Evolutionary conservation across 2,797 vertebrate species (phyloP).

Genomic region (Platyrinchus mystaceus): DNA sequence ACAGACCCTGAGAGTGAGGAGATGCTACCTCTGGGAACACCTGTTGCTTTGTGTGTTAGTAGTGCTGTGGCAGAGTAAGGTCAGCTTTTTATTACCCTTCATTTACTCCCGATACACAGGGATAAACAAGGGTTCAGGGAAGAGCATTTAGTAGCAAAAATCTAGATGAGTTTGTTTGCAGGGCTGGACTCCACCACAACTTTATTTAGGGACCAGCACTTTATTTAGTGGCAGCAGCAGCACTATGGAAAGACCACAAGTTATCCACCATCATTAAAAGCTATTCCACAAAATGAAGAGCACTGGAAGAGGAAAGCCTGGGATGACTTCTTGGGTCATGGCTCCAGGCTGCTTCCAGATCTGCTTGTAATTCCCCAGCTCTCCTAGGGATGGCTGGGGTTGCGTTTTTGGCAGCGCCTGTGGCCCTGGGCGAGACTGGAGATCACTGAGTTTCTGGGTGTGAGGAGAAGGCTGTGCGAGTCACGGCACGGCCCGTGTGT

Average conservation of each 20-base stretch:
- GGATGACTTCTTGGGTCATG: neutral
- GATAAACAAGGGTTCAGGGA: neutral
- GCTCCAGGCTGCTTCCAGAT: neutral
- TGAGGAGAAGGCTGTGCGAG: neutral
- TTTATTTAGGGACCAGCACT: neutral
- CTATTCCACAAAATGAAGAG: neutral
- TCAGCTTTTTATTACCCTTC: neutral
- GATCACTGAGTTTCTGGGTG: neutral
- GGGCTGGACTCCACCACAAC: neutral
- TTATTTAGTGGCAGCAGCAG: neutral
- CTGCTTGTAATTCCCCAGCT: neutral
- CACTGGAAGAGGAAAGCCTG: neutral
- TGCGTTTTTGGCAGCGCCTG: neutral
- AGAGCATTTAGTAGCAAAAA: neutral
- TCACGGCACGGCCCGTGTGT: rapidly evolving
- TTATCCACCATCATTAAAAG: neutral
- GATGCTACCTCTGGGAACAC: neutral
- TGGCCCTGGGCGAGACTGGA: neutral
- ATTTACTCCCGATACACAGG: neutral
- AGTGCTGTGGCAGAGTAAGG: neutral
- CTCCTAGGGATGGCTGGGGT: neutral
- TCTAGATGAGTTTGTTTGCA: neutral
- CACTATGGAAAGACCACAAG: rapidly evolving
- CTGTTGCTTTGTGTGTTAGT: neutral
- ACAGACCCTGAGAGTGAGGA: neutral